phyloP scores from a whole-genome alignment of 2,113 vertebrate genomes.

The Polypterus senegalus region DNA sequence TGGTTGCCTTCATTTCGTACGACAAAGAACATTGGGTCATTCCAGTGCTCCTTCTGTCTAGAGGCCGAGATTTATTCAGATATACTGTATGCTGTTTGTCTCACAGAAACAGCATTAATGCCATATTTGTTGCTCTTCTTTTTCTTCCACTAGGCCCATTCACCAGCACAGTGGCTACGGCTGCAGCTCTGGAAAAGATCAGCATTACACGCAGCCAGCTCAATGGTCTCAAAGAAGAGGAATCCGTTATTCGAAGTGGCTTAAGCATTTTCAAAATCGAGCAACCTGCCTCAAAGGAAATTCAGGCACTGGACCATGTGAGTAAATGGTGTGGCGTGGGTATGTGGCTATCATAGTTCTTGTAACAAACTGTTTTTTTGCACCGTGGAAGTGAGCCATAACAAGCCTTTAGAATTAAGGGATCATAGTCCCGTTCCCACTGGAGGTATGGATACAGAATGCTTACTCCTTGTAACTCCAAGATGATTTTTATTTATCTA shows the following conservation, averaged over 20 bases:
- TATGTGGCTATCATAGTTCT: too few species aligned
- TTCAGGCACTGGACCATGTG: slow-evolving; percentile 58
- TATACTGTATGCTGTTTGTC: background rate
- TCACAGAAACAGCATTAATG: background rate
- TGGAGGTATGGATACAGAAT: too few species aligned
- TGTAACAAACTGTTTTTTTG: too few species aligned
- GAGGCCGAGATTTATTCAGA: background rate
- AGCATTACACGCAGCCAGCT: slow-evolving; percentile 30
- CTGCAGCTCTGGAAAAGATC: slow-evolving; percentile 43
- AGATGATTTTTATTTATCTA: too few species aligned
- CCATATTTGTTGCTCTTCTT: slow-evolving; percentile 2
- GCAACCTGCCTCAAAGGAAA: slow-evolving; percentile 50
- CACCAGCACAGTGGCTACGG: slow-evolving; percentile 30
- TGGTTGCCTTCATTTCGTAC: too few species aligned
- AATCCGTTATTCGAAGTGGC: slow-evolving; percentile 37
- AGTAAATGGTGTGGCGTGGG: too few species aligned
- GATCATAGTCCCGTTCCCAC: too few species aligned
- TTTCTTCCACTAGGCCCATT: slow-evolving; percentile 43
- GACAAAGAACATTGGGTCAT: too few species aligned
- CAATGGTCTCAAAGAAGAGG: slow-evolving; percentile 45
- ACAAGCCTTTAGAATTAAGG: too few species aligned
- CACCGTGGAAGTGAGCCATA: too few species aligned
- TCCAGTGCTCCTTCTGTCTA: background rate
- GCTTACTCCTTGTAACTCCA: too few species aligned
- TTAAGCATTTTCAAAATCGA: slow-evolving; percentile 60